Conservation (phyloP, 2,888 invertebrate species). For the Trichopoda pennipes region DNA sequence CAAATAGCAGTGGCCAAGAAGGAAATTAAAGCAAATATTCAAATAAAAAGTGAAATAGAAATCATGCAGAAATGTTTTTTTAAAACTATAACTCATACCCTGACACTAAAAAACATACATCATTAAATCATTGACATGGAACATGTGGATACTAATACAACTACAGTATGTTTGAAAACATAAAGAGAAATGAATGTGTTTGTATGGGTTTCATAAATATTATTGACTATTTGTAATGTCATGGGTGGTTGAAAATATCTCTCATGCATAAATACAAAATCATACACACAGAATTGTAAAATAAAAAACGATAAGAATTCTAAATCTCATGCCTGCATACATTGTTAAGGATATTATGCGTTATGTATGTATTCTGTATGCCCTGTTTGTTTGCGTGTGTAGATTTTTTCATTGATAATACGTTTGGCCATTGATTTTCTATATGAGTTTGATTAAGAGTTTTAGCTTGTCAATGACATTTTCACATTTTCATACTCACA, state of each 20-base stretch:
- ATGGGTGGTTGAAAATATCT: conserved; percentile 64
- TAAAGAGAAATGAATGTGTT: conserved; percentile 6
- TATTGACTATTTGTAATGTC: conserved; percentile 64
- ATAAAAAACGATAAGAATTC: conserved; percentile 3
- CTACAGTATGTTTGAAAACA: not conserved
- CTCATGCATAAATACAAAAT: conserved; percentile 62
- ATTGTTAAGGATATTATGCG: conserved; percentile 30
- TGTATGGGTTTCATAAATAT: conserved; percentile 38
- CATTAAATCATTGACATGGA: conserved; percentile 16
- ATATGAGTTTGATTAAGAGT: conserved; percentile 69
- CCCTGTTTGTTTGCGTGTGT: conserved; percentile 20
- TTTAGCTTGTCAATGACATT: conserved; percentile 65
- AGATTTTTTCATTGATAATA: conserved; percentile 55
- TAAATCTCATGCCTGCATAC: conserved; percentile 23
- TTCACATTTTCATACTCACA: conserved; percentile 53
- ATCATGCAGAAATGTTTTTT: conserved; percentile 33
- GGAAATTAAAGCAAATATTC: not conserved
- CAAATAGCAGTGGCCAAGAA: not conserved
- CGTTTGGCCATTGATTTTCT: conserved; percentile 68
- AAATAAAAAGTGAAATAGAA: conserved; percentile 35
- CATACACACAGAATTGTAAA: conserved; percentile 9
- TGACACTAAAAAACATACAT: conserved; percentile 31
- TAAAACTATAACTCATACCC: conserved; percentile 20
- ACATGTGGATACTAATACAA: too few species aligned
- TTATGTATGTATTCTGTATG: conserved; percentile 23